A percentile compares a stretch with the other conserved stretches of the same genome.
Evolutionary conservation across 1,140 invertebrate genomes (phyloP).

Genomic region (Cyphomyrmex costatus): DNA sequence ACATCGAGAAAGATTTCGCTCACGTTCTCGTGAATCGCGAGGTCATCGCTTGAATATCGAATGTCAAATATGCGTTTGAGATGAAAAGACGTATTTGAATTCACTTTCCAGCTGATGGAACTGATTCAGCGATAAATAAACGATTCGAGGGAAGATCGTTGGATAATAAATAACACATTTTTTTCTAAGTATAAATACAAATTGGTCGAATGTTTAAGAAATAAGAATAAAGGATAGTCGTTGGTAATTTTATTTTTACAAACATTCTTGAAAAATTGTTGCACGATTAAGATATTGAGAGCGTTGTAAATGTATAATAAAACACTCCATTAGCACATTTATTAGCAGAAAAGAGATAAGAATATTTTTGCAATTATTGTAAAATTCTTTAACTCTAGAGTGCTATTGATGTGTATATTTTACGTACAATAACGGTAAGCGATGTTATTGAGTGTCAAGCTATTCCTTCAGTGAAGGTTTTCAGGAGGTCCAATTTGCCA

Average conservation of each 20-base stretch:
- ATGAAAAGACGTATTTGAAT: constrained; percentile 17
- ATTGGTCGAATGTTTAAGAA: not conserved
- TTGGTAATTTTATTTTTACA: not conserved
- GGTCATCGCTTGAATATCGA: constrained; percentile 68
- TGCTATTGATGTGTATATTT: no score
- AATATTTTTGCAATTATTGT: no score
- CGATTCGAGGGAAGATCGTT: not conserved
- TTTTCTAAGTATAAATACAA: not conserved
- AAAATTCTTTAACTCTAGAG: no score
- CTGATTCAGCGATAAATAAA: not conserved
- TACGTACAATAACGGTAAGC: no score
- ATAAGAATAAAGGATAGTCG: not conserved
- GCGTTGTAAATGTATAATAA: not conserved
- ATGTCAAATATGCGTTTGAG: constrained; percentile 51
- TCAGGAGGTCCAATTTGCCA: no score
- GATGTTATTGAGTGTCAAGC: no score
- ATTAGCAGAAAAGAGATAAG: not conserved
- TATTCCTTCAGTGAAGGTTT: no score
- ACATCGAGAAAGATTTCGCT: constrained; percentile 44
- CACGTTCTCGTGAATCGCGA: constrained; percentile 46
- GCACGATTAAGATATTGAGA: not conserved
- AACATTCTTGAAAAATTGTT: not conserved
- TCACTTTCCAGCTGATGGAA: not conserved
- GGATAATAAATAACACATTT: not conserved
- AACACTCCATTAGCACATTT: not conserved